phyloP scores from a whole-genome alignment of 2,113 vertebrate species.

The Pluvianellus socialis region DNA sequence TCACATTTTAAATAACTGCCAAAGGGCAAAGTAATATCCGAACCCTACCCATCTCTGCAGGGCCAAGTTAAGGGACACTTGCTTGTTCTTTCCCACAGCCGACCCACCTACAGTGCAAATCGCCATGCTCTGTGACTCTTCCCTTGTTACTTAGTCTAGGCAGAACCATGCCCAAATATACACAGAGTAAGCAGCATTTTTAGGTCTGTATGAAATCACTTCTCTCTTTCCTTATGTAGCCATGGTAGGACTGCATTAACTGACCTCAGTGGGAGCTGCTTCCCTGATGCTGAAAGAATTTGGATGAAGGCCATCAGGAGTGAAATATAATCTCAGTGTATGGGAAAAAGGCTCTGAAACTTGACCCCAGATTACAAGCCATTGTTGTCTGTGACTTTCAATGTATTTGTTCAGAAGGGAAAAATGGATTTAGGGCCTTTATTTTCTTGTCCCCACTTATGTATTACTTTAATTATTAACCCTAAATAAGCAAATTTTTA shows the following conservation, averaged over 20 bases:
- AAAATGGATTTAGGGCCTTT: background rate
- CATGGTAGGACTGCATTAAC: background rate
- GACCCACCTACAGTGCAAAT: background rate
- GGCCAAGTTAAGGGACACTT: no score
- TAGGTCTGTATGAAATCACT: background rate
- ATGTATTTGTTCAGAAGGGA: background rate
- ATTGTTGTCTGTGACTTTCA: conserved; percentile 7
- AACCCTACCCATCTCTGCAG: background rate
- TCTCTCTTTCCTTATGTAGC: background rate
- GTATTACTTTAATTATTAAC: conserved; percentile 26
- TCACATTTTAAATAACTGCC: background rate
- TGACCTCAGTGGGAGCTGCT: background rate
- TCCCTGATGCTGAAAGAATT: background rate
- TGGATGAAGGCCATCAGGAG: background rate
- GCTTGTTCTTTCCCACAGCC: background rate
- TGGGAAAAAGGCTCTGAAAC: conserved; percentile 47
- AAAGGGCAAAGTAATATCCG: background rate
- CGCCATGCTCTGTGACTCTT: rapidly evolving
- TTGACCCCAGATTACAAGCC: background rate
- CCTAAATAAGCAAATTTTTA: background rate
- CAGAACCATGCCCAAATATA: rapidly evolving
- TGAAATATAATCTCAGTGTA: background rate
- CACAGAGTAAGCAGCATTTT: background rate
- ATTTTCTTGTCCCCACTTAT: background rate
- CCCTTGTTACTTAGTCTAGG: background rate